Conservation (phyloP, 2,113 vertebrate genomes). For the Dipodomys ordii region DNA sequence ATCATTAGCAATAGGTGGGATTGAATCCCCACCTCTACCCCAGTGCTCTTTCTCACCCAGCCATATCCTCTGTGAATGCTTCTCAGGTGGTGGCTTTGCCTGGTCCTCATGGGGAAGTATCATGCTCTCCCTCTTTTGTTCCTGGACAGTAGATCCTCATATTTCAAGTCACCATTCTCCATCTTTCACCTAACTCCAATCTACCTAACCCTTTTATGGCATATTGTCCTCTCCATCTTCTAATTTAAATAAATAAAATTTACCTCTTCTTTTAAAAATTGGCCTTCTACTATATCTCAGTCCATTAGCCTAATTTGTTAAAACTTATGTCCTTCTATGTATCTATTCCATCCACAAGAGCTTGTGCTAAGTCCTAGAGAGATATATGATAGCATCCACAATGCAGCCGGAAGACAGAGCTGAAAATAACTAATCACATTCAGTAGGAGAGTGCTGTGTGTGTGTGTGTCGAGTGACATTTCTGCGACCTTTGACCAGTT, state of each 20-base stretch:
- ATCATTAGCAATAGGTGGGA: not conserved
- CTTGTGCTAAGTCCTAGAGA: not conserved
- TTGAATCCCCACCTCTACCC: not conserved
- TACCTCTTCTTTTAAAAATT: not conserved
- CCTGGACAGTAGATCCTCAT: not conserved
- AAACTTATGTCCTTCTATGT: not conserved
- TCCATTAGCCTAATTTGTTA: not conserved
- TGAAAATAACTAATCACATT: not conserved
- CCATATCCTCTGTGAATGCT: not conserved
- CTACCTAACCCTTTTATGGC: not conserved
- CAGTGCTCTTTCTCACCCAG: not conserved
- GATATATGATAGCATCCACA: not conserved
- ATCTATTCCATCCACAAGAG: not conserved
- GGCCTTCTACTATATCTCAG: not conserved
- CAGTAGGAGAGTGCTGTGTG: not conserved
- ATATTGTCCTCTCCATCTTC: not conserved
- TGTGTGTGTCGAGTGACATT: not conserved
- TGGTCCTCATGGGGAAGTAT: not conserved
- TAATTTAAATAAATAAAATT: not conserved
- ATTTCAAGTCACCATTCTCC: not conserved
- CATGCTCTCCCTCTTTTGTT: not conserved
- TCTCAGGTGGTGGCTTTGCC: too few species aligned
- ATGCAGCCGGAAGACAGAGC: not conserved
- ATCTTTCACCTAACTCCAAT: not conserved
- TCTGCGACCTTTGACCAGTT: not conserved